phyloP scores from a whole-genome alignment of 53 echinoderm and acorn worm genomes.

The Astropecten irregularis region DNA sequence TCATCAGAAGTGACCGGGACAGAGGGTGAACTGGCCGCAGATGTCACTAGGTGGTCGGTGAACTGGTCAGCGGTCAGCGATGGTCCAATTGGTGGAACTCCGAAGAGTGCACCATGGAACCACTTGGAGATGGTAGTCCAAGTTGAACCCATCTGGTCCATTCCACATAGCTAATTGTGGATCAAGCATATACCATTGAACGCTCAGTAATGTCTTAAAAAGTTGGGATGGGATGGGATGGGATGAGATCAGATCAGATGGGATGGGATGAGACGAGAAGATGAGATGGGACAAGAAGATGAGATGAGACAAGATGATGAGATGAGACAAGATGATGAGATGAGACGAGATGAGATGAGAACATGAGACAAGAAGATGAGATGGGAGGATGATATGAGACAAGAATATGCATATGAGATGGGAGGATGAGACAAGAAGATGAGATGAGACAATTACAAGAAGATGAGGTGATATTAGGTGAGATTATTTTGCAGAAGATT shows the following conservation, averaged over 20 bases:
- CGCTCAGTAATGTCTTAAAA: neutral
- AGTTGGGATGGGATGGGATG: too few species aligned
- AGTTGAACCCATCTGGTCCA: constrained; percentile 25
- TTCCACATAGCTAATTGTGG: neutral
- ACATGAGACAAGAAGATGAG: too few species aligned
- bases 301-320: constrained; percentile 1
- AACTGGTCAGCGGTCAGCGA: constrained; percentile 24
- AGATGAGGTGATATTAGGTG: too few species aligned
- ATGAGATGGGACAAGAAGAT: neutral
- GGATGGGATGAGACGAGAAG: neutral
- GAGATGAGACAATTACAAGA: too few species aligned
- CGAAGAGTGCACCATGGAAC: neutral
- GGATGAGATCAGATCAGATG: too few species aligned
- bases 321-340: too few species aligned
- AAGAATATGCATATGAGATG: too few species aligned
- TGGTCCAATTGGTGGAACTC: neutral
- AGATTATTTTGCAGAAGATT: too few species aligned
- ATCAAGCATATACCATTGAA: neutral
- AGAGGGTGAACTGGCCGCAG: neutral
- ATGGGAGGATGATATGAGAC: too few species aligned
- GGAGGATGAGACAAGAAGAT: too few species aligned
- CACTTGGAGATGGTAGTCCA: neutral
- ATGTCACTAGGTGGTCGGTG: constrained; percentile 13
- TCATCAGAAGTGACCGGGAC: neutral
- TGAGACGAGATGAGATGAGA: too few species aligned